Base-by-base conservation (phyloP, 2,797 vertebrate genomes). In the Vireo griseus region DNA sequence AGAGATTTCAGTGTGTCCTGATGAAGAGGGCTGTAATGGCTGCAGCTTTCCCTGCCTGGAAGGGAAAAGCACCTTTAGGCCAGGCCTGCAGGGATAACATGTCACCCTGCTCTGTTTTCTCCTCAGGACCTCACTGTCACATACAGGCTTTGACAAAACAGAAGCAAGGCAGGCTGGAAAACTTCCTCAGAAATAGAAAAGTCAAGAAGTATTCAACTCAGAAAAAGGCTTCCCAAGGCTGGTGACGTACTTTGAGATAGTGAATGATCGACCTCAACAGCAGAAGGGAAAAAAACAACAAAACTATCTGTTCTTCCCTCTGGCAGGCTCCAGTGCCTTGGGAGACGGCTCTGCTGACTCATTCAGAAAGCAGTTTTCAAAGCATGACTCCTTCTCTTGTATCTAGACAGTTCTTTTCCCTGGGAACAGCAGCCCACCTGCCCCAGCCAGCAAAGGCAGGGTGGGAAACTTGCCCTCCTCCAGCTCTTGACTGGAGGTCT, bases 331-430 rank as follows among this genome's bases (percentile, higher is more conserved):
- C 72, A 45, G 87, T 2, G 61, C 84, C 78, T 82, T 80, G 92
- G 88, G 91, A 93, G 65, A 89, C 1, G 4, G n/a, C 78, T 94
- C 72, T 89, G 87, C 91, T 96, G 94, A 93, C 88, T 97, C 92
- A 92, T 74, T 68, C 75, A 44, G 87, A 94, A 87, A 65, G 69
- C 82, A 68, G 57, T 86, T 95, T 95, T 86, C 93, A 82, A 93
- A 95, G 74, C 61, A 71, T 7, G 20, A 68, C 47, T 91, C 72
- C 48, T 81, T 68, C 2, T 6, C 58, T 85, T 73, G 37, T 42
- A 81, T 89, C 67, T 31, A 57, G 74, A 44, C 18, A 76, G 44
- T 39, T 85, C 9, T 74, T 93, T 77, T 91, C 42, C 42, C 65
- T 58, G 61, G 35, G 65, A 87, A 91, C 15, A 39, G 62, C 50